Base-by-base conservation (phyloP, 2,888 invertebrate genomes). In the Thera britannica region DNA sequence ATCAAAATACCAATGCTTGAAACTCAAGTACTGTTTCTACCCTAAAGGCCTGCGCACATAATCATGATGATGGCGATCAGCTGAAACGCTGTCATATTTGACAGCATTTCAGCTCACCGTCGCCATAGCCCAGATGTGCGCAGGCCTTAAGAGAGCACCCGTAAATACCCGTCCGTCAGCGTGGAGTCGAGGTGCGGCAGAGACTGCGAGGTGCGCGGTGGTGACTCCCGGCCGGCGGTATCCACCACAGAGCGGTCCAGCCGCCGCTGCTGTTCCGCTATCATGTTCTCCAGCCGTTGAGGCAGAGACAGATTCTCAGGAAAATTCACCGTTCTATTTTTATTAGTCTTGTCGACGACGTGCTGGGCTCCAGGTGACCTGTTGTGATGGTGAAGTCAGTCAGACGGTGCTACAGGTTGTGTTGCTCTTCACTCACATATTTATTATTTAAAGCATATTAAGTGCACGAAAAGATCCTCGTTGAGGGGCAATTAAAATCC, bases 261-360 rank as follows among this genome's bases (percentile, higher is more conserved):
- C 2, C 87, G 78, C 41, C 83, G 79, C 69, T 87, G 89, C 67
- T 90, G 90, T 59, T 86, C 83, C 2, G 82, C 83, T 46, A 88
- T 85, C 69, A 88, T 74, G 60, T 85, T 88, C 75, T 89, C 87
- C 46, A 89, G 68, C 2, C 89, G 79, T 67, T 91, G 91, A 3
- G 88, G 87, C 8, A 90, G 76, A 1, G 90, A 89, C 36, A 57
- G 73, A 35, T 83, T 87, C 64, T 84, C 82, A 0, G 90, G 89
- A 69, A 91, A 91, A 77, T 89, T 90, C 55, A 91, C 90, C 1
- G 85, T 84, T 3, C 87, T 81, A 69, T 90, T 89, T 70, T 55
- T 55, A 36, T 86, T 88, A 64, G 83, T 86, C 9, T 84, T 87
- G 61, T 85, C 85, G 11, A 77, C 68, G 3, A 75, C 62, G 46